Evolutionary conservation across 2,113 vertebrate genomes (phyloP), one percentile per base, ranked within the genome.

Genomic region (Glaucomys volans): DNA sequence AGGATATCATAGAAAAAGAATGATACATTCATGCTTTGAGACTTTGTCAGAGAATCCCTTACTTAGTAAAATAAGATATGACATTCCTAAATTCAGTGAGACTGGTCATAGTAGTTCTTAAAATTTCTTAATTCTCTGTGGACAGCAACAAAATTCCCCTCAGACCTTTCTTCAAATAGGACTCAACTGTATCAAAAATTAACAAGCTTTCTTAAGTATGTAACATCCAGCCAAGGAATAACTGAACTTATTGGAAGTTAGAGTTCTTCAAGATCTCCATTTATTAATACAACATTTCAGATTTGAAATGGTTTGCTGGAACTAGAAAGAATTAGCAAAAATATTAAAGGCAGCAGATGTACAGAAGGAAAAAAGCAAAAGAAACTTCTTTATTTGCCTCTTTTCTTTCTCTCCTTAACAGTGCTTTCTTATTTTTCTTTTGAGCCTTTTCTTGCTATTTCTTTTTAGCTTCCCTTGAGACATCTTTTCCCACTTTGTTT

Each of bases 151-250:
- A 76, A 91, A 91, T 95, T 83, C 42, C n/a, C 74, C 74, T 91
- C 52, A 74, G 40, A 62, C 28, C n/a, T 75, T 88, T 95, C 74
- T 59, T 91, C 42, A 95, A n/a, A 75, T 44, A 93, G n/a, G 74
- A 4, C 6, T 77, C 42, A 90, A 79, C 95, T 95, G 40, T 89
- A 94, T 83, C 69, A 89, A 89, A 95, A 85, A 92, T 67, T 87
- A 83, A 50, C 52, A 93, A 88, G 50, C 17, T 54, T 88, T 83
- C 54, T 91, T 93, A 97, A 95, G 22, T 28, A 54, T 2, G 4
- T 47, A 88, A 81, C 52, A 81, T 85, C 64, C 24, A 95, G n/a
- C 42, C 62, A 52, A 30, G 50, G 50, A 89, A 14, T 95, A 86
- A 93, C 30, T 83, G 57, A 28, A 42, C 74, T 95, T 87, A 91